Evolutionary conservation across 2,888 invertebrate species (phyloP), one percentile per base, ranked within the genome.

Genomic region (Trachelus stipa): DNA sequence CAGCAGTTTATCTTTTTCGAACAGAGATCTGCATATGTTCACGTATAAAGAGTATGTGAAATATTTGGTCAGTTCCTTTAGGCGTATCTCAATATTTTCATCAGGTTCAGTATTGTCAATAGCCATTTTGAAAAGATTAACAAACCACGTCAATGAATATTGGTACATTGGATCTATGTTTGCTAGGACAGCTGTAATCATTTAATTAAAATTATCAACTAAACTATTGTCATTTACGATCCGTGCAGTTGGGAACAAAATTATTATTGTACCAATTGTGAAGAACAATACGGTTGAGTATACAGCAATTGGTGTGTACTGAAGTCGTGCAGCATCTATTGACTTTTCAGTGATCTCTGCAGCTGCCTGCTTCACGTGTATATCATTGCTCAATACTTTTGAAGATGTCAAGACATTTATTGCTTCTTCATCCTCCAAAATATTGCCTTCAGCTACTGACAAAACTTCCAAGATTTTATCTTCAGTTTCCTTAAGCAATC

Each of bases 151-250:
- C 85, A 99, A 92, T 0, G 98, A 98, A 91, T 98, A 99, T 90
- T 98, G 98, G 92, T 99, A 99, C 98, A 98, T 98, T 2, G 98
- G 98, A 92, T 99, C 98, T 83, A 99, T 97, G 87, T 96, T 95
- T 11, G 97, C 96, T 87, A 99, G 92, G 79, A 97, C 96, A 79
- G 95, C 96, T 96, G 88, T 76, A 92, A 92, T 79, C 37, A 68
- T 83, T 35, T 35, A 81, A 79, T 71, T 74, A 15, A 69, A 37
- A n/a, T 74, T 35, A 35, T 35, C 12, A 4, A 12, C 3, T 69
- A 68, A 23, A 15, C 15, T 40, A 40, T 40, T 6, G 0, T 40
- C 15, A 40, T 40, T 40, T 40, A 35, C 2, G 40, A 40, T 69
- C 69, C 69, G 11, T 31, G 69, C 12, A 69, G 33, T 30, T 71